These are phyloP conservation scores for Zaprionus obscuricornis DNA, from an alignment of 2,888 invertebrate genomes.

Conservation along the genomic window DNA sequence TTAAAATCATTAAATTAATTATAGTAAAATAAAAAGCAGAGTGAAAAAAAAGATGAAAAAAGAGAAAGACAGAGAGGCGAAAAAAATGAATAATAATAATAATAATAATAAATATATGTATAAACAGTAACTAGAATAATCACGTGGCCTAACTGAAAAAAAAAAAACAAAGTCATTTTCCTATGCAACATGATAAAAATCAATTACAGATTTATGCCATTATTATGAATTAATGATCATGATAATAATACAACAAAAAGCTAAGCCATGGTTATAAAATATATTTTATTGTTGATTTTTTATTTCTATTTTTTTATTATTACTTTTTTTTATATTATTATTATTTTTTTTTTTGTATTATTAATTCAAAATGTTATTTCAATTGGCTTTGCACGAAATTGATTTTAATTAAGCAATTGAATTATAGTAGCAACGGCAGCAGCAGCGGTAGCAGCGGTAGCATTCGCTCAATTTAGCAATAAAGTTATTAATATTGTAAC, in stretches of 20 bases:
- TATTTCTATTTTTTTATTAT: conserved; percentile 10
- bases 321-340: too few relatives aligned
- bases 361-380: conserved; percentile 14
- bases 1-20: conserved; percentile 53
- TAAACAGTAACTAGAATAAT: conserved; percentile 18
- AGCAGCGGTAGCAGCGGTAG: conserved; percentile 16
- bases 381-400: conserved; percentile 36
- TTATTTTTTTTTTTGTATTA: conserved; percentile 8
- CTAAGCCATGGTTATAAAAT: conserved; percentile 8
- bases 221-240: conserved; percentile 23
- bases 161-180: conserved; percentile 24
- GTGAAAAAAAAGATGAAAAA: conserved; percentile 19
- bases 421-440: conserved; percentile 10
- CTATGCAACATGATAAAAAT: conserved; percentile 50
- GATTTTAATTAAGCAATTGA: conserved; percentile 59
- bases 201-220: conserved; percentile 36
- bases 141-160: conserved; percentile 3
- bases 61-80: conserved; percentile 1
- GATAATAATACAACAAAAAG: neutral
- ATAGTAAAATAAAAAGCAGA: conserved; percentile 13
- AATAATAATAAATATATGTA: conserved; percentile 4
- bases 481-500: conserved; percentile 36
- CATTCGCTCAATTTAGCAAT: conserved; percentile 37
- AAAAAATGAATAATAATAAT: neutral
- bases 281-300: conserved; percentile 9